Evolutionary conservation across 2,797 vertebrate genomes (phyloP).

Genomic region (Rhinoraja longicauda): DNA sequence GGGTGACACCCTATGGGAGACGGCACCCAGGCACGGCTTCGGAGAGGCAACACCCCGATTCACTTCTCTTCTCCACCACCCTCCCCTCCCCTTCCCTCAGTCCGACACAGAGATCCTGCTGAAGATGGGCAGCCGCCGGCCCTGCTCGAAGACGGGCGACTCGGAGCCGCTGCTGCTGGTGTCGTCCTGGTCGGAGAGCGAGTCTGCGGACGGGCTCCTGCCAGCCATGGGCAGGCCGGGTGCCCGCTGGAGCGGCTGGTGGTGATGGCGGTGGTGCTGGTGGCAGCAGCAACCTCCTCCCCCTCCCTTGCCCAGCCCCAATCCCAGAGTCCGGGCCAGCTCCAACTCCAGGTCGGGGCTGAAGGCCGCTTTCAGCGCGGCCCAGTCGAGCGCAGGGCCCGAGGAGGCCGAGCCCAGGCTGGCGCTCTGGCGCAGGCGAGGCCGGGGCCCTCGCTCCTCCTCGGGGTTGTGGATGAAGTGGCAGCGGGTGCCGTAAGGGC

Average conservation of each 20-base stretch:
- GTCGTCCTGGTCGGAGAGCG: constrained; percentile 68
- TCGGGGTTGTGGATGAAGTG: constrained; percentile 74
- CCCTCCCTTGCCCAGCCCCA: too few species aligned
- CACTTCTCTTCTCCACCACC: constrained; percentile 40
- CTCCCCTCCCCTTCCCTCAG: not conserved
- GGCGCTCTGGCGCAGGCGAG: constrained; percentile 62
- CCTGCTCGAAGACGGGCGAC: constrained; percentile 66
- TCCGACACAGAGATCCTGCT: constrained; percentile 74
- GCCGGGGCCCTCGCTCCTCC: constrained; percentile 57
- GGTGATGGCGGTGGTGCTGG: constrained; percentile 40
- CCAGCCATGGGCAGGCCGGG: constrained; percentile 49
- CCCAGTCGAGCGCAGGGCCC: constrained; percentile 47
- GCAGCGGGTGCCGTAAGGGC: constrained; percentile 80
- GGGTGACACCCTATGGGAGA: constrained; percentile 33
- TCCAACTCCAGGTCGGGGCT: not conserved
- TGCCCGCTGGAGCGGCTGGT: constrained; percentile 40
- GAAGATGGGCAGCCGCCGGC: constrained; percentile 66
- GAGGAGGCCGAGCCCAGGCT: constrained; percentile 70
- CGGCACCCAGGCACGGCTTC: not conserved
- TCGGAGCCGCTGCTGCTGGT: constrained; percentile 68
- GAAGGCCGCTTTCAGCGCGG: constrained; percentile 55
- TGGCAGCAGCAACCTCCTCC: not conserved
- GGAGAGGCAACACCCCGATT: constrained; percentile 35
- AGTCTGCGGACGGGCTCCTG: constrained; percentile 71
- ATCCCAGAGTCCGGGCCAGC: too few species aligned